These are phyloP conservation scores for Thomomys bottae DNA, from an alignment of 2,113 vertebrate species.

Conservation along the genomic window DNA sequence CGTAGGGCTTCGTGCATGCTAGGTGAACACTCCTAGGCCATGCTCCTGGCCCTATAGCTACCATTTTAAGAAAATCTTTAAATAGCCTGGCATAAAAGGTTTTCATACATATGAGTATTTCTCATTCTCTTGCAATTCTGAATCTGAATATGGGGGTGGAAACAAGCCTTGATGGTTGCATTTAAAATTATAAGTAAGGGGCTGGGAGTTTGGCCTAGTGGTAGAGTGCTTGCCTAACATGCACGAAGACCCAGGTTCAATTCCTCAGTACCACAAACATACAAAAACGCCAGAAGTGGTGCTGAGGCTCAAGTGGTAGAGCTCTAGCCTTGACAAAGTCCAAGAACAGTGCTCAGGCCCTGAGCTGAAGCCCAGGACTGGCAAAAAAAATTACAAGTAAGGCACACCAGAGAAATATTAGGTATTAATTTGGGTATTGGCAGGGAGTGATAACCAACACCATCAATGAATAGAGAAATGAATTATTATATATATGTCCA, in stretches of 20 bases:
- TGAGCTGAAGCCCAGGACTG: too few relatives aligned
- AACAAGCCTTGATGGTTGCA: background rate
- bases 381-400: conserved; percentile 29
- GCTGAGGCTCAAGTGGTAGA: too few relatives aligned
- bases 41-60: too few relatives aligned
- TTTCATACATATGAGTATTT: background rate
- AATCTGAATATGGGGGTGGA: background rate
- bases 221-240: too few relatives aligned
- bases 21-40: too few relatives aligned
- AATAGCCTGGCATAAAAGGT: background rate
- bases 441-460: background rate
- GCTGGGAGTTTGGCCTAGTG: too few relatives aligned
- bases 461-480: background rate
- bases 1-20: too few relatives aligned
- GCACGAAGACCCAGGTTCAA: too few relatives aligned
- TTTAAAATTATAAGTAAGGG: conserved; percentile 22
- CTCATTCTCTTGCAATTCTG: background rate
- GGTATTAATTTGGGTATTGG: background rate
- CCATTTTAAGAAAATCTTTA: conserved; percentile 18
- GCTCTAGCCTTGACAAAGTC: too few relatives aligned
- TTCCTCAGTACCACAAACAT: too few relatives aligned
- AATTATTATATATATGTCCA: background rate
- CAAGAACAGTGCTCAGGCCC: too few relatives aligned
- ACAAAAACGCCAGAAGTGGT: too few relatives aligned
- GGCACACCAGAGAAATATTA: background rate